Percentiles rank a stretch among this genome's conserved stretches.
Evolutionary conservation across 2,797 vertebrate genomes (phyloP).

Genomic region (Natrix natrix): DNA sequence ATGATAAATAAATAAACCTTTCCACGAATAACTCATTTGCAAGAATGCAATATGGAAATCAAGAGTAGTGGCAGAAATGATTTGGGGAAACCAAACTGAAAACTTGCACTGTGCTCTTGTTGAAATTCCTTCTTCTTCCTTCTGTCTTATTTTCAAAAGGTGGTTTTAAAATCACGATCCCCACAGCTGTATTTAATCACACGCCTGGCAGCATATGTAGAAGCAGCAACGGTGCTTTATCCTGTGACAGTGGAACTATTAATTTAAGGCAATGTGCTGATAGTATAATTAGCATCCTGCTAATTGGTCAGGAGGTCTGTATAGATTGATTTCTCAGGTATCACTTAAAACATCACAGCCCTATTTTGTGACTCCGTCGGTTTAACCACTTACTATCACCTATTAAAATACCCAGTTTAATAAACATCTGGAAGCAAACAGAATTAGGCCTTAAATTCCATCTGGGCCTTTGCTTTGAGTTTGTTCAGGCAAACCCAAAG

Average conservation of each 20-base stretch:
- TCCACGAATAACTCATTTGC: neutral
- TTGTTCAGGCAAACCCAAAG: neutral
- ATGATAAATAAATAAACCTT: neutral
- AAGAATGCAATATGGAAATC: neutral
- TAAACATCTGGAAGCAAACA: neutral
- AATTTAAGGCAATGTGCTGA: neutral
- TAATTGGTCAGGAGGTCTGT: neutral
- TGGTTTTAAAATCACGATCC: neutral
- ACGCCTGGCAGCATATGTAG: neutral
- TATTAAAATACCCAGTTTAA: neutral
- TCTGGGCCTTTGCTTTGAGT: neutral
- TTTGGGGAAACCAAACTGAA: neutral
- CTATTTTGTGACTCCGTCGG: neutral
- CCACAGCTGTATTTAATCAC: neutral
- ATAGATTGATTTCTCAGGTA: neutral
- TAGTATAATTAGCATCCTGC: neutral
- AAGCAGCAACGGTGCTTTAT: neutral
- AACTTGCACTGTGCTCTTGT: neutral
- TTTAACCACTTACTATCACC: neutral
- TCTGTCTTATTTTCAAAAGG: neutral
- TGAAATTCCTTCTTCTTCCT: neutral
- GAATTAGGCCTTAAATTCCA: neutral
- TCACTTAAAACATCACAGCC: neutral
- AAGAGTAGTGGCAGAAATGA: no score
- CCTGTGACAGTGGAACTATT: neutral